These are phyloP conservation scores for Spilarctia lutea DNA, from an alignment of 2,888 invertebrate species.

Conservation along the genomic window DNA sequence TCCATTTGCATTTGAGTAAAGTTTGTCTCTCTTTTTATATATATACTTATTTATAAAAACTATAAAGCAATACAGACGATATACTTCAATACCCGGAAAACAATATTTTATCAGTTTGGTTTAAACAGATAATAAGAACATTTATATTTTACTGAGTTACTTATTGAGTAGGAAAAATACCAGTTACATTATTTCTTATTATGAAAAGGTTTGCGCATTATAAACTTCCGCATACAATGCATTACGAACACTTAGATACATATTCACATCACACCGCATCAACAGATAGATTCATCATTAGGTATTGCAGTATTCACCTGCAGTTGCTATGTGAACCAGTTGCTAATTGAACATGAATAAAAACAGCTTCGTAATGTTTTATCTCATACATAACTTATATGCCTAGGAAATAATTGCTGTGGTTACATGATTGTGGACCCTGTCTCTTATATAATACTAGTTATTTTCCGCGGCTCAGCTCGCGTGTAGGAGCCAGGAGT, in stretches of 20 bases:
- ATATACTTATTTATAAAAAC: constrained; percentile 17
- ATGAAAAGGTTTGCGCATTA: constrained; percentile 30
- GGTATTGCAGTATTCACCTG: background rate
- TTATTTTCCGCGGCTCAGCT: too few relatives aligned
- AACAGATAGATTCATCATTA: constrained; percentile 28
- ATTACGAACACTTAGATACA: constrained; percentile 36
- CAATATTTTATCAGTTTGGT: background rate
- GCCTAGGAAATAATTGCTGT: background rate
- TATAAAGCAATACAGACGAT: background rate
- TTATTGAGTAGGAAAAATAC: background rate
- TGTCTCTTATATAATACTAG: background rate
- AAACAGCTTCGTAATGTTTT: constrained; percentile 22
- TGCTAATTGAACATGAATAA: constrained; percentile 31
- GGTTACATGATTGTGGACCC: background rate
- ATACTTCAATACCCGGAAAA: background rate
- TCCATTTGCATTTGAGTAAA: constrained; percentile 59
- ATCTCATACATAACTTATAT: constrained; percentile 2
- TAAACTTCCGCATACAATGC: constrained; percentile 38
- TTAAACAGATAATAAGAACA: background rate
- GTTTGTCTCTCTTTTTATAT: constrained; percentile 35
- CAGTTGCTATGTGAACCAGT: constrained; percentile 15
- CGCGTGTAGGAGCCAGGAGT: too few relatives aligned
- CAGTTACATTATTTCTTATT: constrained; percentile 28
- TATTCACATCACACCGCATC: constrained; percentile 22
- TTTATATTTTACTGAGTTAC: background rate